phyloP scores from a whole-genome alignment of 2,113 vertebrate species.

The Odocoileus hemionus region DNA sequence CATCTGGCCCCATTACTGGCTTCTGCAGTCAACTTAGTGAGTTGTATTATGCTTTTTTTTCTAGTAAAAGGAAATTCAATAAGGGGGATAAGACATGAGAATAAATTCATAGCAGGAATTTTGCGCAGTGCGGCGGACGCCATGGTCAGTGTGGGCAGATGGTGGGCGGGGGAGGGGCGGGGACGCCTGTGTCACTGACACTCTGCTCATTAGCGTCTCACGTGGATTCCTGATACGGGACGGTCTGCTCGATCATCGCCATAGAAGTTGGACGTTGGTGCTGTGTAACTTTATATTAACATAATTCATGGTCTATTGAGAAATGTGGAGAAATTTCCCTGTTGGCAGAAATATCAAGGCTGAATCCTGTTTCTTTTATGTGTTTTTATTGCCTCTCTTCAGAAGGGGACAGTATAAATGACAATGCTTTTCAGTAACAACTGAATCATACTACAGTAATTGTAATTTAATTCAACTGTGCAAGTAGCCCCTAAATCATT shows the following conservation, averaged over 20 bases:
- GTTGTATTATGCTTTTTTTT: neutral
- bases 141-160: rapidly evolving
- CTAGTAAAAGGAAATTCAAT: neutral
- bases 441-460: neutral
- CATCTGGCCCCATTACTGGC: neutral
- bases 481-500: neutral
- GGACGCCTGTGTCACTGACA: rapidly evolving
- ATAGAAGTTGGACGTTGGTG: neutral
- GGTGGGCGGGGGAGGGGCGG: rapidly evolving
- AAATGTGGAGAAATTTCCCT: neutral
- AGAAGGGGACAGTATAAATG: neutral
- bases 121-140: rapidly evolving
- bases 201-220: rapidly evolving
- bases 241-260: neutral
- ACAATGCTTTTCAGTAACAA: rapidly evolving
- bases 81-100: neutral
- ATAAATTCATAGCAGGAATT: neutral
- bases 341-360: neutral
- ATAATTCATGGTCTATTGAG: neutral
- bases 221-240: neutral
- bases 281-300: neutral
- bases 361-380: neutral
- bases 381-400: neutral
- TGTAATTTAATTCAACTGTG: neutral
- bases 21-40: neutral